Evolutionary conservation across 2,888 invertebrate species (phyloP), one percentile per base, ranked within the genome.

Genomic region (Rhagonycha lutea): DNA sequence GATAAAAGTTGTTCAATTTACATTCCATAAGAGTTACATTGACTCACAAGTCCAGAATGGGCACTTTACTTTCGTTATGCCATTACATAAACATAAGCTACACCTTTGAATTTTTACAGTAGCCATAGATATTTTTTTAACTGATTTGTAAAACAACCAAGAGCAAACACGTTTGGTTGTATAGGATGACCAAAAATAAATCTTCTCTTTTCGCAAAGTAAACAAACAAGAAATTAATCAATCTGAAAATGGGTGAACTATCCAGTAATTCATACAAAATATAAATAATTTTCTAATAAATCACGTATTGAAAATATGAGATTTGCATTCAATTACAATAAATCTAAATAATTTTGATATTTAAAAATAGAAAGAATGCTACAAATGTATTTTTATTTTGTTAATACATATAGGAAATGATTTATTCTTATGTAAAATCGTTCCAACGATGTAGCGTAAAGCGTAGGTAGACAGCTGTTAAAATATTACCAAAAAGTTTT

Each of bases 1-100:
- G 86, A 86, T 86, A 86, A 87, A 85, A 85, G 84, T 83, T 83
- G 86, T 87, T 87, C 86, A 86, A 87, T 87, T 87, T 87, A 86
- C 86, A 87, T 87, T 87, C 87, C 86, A 84, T 84, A 83, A 84
- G 82, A 82, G 83, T 84, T 81, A 86, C 85, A 85, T 86, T 85
- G 84, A 85, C 82, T 83, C 82, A 82, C 80, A 82, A 65, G 63
- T 65, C 26, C 63, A 26, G 63, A 86, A 85, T 86, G 86, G 86
- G 86, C 85, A 86, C 84, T 85, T 85, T 83, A 86, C 84, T 85
- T 86, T 86, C 84, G 82, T 23, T 82, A 77, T 81, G 80, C 82
- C 85, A 24, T 65, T 65, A 84, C 84, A 85, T 74, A 77, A 79
- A 81, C 81, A 81, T 80, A 75, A 75, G 81, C 79, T 81, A 79